A percentile compares a stretch with the other conserved stretches of the same genome.
phyloP scores from a whole-genome alignment of 2,888 invertebrate species.

The Mamestra brassicae region DNA sequence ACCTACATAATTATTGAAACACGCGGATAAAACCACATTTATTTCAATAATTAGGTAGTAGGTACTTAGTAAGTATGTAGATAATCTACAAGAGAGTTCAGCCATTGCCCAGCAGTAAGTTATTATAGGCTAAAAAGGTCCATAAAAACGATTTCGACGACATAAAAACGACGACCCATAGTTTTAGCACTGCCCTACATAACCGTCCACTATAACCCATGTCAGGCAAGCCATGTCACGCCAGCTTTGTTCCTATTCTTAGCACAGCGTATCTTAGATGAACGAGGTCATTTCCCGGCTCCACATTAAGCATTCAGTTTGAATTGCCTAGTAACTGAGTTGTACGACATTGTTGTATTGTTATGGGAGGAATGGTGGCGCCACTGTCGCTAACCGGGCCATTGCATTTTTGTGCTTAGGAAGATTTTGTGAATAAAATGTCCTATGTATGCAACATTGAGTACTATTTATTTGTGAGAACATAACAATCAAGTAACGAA shows the following conservation, averaged over 20 bases:
- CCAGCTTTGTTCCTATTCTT: constrained; percentile 21
- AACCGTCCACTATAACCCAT: constrained; percentile 10
- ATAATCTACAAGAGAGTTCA: background rate
- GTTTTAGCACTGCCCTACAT: constrained; percentile 19
- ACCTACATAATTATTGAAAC: background rate
- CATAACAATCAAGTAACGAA: no score
- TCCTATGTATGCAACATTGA: background rate
- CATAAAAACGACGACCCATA: background rate
- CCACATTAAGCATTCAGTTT: constrained; percentile 48
- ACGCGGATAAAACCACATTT: background rate
- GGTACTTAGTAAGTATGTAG: background rate
- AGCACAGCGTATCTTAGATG: constrained; percentile 28
- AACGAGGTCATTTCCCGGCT: constrained; percentile 50
- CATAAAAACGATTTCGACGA: constrained; percentile 2
- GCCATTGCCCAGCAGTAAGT: background rate
- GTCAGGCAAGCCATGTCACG: constrained; percentile 24
- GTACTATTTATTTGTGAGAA: background rate
- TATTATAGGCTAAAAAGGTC: background rate
- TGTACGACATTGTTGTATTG: constrained; percentile 25
- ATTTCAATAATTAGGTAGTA: background rate
- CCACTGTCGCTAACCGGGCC: background rate
- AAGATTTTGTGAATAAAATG: background rate
- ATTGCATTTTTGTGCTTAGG: background rate
- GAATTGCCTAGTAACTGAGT: constrained; percentile 38
- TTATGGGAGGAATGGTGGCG: constrained; percentile 33